Conservation (phyloP, 2,797 vertebrate genomes). For the Alfaro cultratus region DNA sequence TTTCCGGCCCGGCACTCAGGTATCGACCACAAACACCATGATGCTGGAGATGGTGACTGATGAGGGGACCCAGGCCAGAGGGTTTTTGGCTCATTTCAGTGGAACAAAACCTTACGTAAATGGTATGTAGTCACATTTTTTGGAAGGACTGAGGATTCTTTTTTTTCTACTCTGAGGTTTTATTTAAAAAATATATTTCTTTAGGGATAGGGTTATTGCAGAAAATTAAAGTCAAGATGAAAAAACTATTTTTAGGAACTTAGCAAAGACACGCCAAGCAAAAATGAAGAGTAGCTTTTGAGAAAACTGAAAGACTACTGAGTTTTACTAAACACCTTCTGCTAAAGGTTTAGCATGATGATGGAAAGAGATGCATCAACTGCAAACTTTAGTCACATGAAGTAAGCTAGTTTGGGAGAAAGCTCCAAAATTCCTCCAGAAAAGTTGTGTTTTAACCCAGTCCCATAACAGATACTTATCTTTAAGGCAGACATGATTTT, state of each 20-base stretch:
- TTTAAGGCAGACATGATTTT: background rate
- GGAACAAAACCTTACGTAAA: slow-evolving; percentile 78
- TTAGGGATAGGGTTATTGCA: background rate
- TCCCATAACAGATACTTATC: background rate
- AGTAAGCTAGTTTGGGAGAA: background rate
- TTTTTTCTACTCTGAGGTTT: background rate
- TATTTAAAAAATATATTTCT: background rate
- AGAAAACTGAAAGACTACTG: background rate
- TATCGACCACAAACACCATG: slow-evolving; percentile 88
- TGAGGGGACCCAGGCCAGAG: slow-evolving; percentile 80
- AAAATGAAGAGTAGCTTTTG: background rate
- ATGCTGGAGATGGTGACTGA: slow-evolving; percentile 88
- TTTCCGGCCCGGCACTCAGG: slow-evolving; percentile 86
- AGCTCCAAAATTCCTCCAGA: background rate
- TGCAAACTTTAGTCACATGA: background rate
- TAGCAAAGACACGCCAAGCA: too few species aligned
- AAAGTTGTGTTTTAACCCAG: background rate
- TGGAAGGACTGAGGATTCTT: background rate
- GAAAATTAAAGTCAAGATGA: background rate
- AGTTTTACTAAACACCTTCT: background rate
- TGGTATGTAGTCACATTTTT: slow-evolving; percentile 71
- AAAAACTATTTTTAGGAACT: background rate
- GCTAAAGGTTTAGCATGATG: background rate
- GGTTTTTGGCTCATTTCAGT: slow-evolving; percentile 88
- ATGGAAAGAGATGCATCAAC: background rate